These are phyloP conservation scores for Gobio gobio DNA, from an alignment of 2,113 vertebrate species.

Conservation along the genomic window DNA sequence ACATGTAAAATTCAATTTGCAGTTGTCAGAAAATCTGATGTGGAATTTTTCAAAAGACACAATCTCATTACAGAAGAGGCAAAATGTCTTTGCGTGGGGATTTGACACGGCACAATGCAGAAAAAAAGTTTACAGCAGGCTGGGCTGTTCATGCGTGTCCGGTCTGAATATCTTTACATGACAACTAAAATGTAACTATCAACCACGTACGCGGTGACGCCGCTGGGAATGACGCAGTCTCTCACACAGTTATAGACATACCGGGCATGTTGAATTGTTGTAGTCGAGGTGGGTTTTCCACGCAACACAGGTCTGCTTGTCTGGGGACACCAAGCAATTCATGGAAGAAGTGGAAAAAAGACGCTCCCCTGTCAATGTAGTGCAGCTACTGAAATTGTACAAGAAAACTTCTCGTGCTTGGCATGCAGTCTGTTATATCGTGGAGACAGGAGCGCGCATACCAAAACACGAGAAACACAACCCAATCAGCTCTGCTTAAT, in stretches of 20 bases:
- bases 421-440: conserved; percentile 28
- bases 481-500: conserved; percentile 63
- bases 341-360: not conserved
- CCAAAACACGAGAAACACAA: conserved; percentile 53
- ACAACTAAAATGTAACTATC: conserved; percentile 37
- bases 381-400: not conserved
- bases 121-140: not conserved
- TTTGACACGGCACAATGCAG: not conserved
- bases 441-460: conserved; percentile 8
- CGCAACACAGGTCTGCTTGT: conserved; percentile 36
- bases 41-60: conserved; percentile 38
- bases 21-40: conserved; percentile 44
- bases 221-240: not conserved
- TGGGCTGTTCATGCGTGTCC: not conserved
- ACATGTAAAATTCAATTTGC: conserved; percentile 49
- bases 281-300: conserved; percentile 35
- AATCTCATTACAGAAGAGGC: conserved; percentile 46
- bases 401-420: conserved; percentile 4
- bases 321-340: conserved; percentile 25
- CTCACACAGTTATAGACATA: not conserved
- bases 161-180: conserved; percentile 35
- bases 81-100: conserved; percentile 25
- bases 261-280: not conserved
- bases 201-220: not conserved
- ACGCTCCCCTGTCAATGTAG: not conserved